Conservation (phyloP, 2,888 invertebrate species). For the Drosophila histrio region DNA sequence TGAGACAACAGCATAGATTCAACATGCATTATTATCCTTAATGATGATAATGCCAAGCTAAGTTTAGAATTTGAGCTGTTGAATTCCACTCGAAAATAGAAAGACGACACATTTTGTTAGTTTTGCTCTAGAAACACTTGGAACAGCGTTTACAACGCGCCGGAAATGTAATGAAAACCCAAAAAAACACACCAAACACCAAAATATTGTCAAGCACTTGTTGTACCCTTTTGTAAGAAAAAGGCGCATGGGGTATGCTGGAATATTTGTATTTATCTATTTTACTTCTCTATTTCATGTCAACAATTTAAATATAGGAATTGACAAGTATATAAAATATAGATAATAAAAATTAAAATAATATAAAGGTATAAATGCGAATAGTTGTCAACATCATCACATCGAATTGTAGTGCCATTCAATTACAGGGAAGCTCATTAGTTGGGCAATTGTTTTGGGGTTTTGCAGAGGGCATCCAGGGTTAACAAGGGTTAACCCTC, state of each 20-base stretch:
- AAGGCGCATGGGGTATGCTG: not conserved
- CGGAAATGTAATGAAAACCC: constrained; percentile 29
- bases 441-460: not conserved
- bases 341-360: not conserved
- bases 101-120: not conserved
- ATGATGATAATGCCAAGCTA: not conserved
- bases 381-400: not conserved
- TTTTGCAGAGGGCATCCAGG: not conserved
- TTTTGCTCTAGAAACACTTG: not conserved
- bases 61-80: not conserved
- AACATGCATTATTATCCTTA: too few species aligned
- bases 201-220: constrained; percentile 31
- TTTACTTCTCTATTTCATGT: not conserved
- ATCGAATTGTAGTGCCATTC: not conserved
- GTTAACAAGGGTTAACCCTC: not conserved
- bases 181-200: constrained; percentile 5
- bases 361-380: not conserved
- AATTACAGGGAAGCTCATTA: not conserved
- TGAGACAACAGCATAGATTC: too few species aligned
- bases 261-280: not conserved
- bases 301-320: not conserved
- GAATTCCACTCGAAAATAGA: not conserved
- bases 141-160: not conserved
- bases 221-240: not conserved
- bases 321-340: not conserved